Evolutionary conservation across 30 jellyfish, hydroid and myxozoan species (phyloP), one percentile per base, ranked within the genome.

Genomic region (Aurelia sp.): DNA sequence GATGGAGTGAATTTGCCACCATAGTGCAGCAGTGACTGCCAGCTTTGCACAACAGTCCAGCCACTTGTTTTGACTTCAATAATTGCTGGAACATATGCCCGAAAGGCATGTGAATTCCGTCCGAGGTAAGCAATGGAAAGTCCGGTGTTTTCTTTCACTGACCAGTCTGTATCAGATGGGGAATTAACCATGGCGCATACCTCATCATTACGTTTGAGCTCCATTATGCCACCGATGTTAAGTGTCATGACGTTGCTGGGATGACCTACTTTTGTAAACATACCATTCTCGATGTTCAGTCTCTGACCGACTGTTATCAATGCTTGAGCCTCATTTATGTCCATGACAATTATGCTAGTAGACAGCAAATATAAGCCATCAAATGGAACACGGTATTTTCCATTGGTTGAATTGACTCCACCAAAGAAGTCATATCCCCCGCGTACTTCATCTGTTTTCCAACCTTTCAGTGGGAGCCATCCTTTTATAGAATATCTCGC

Each of bases 81-180:
- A 12, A 67, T 18, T n/a, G 66, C 20, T 9, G 70, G 74, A 20
- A 63, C 59, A 58, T 53, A 38, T 3, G 97, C 97, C 13, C 78
- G 91, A 60, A 80, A 72, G n/a, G 88, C 91, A 51, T 80, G 89
- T 1, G 89, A 66, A 22, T 44, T 90, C 62, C 71, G 68, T 19
- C 99, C 97, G 48, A 90, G 48, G 71, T 72, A 95, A 17, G 97
- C 95, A 52, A 90, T 90, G 44, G 92, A 82, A 35, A 95, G 77
- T 4, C 98, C 97, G 21, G 91, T 57, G 51, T 81, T 65, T 47
- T 73, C 81, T 24, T 79, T 70, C 66, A 94, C 75, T 1, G 83
- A 73, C 98, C 98, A 94, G 63, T 94, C 98, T 30, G 93, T 57
- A 71, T 94, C 98, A 2, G 82, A 83, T 6, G 86, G 84, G 16